phyloP scores from a whole-genome alignment of 2,888 invertebrate species.

The Perizoma flavofasciatum region DNA sequence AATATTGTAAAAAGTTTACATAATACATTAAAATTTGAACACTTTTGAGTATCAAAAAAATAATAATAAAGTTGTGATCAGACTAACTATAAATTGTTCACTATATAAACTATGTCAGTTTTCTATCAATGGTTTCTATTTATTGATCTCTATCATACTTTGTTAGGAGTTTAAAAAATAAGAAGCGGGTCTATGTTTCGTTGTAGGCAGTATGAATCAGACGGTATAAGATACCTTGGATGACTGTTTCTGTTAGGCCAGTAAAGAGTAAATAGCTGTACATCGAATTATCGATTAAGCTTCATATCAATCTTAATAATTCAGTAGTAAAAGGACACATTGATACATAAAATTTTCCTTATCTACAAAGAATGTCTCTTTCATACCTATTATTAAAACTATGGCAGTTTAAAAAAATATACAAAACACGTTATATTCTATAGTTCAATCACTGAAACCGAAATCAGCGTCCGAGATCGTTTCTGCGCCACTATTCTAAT shows the following conservation, averaged over 20 bases:
- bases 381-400: constrained; percentile 59
- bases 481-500: constrained; percentile 50
- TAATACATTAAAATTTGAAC: constrained; percentile 43
- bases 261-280: constrained; percentile 21
- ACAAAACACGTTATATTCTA: constrained; percentile 73
- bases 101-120: no score
- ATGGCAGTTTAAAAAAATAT: constrained; percentile 82
- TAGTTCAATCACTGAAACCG: constrained; percentile 49
- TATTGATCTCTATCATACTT: not conserved
- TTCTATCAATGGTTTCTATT: not conserved
- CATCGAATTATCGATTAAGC: constrained; percentile 37
- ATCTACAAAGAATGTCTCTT: constrained; percentile 57
- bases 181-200: constrained; percentile 31
- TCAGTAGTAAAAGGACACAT: constrained; percentile 58
- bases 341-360: constrained; percentile 56
- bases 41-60: constrained; percentile 45
- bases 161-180: constrained; percentile 18
- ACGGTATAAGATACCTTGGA: constrained; percentile 40
- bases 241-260: constrained; percentile 17
- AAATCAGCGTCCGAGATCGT: constrained; percentile 42
- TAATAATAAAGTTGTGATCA: constrained; percentile 9
- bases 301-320: constrained; percentile 13
- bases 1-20: constrained; percentile 18
- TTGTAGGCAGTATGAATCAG: constrained; percentile 40
- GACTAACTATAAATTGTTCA: constrained; percentile 4